phyloP scores from a whole-genome alignment of 2,113 vertebrate species.

The Pachyramphus minor region DNA sequence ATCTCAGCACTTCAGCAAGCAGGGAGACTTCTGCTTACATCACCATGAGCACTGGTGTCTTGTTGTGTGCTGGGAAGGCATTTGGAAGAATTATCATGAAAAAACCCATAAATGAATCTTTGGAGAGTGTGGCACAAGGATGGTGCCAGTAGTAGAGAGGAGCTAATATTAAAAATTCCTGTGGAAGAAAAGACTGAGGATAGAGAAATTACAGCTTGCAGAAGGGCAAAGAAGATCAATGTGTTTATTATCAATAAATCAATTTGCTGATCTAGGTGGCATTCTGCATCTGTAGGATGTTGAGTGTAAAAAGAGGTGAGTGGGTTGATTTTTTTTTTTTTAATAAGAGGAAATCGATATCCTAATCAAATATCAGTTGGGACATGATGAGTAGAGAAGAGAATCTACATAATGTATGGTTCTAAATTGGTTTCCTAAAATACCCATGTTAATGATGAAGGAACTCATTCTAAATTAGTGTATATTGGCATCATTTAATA shows the following conservation, averaged over 20 bases:
- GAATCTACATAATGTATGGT: conserved; percentile 38
- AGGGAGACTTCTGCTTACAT: conserved; percentile 17
- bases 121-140: not conserved
- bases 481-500: conserved; percentile 57
- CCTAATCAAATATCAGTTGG: conserved; percentile 47
- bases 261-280: conserved; percentile 53
- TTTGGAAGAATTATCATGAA: conserved; percentile 45
- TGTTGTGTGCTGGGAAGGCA: conserved; percentile 11
- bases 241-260: conserved; percentile 70
- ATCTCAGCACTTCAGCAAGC: conserved; percentile 37
- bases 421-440: conserved; percentile 53
- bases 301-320: conserved; percentile 43
- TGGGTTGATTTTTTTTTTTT: conserved; percentile 10
- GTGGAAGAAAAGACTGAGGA: not conserved
- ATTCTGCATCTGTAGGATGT: conserved; percentile 50
- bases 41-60: not conserved
- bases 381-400: conserved; percentile 6
- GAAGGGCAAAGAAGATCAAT: conserved; percentile 62
- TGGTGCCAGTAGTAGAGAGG: not conserved
- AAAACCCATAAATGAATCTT: not conserved
- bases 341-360: conserved; percentile 46
- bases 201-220: not conserved
- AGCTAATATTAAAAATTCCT: conserved; percentile 21
- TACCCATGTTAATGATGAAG: conserved; percentile 49
- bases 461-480: conserved; percentile 40